Base-by-base conservation (phyloP, 2,113 vertebrate species). In the Thinocorus orbignyianus region DNA sequence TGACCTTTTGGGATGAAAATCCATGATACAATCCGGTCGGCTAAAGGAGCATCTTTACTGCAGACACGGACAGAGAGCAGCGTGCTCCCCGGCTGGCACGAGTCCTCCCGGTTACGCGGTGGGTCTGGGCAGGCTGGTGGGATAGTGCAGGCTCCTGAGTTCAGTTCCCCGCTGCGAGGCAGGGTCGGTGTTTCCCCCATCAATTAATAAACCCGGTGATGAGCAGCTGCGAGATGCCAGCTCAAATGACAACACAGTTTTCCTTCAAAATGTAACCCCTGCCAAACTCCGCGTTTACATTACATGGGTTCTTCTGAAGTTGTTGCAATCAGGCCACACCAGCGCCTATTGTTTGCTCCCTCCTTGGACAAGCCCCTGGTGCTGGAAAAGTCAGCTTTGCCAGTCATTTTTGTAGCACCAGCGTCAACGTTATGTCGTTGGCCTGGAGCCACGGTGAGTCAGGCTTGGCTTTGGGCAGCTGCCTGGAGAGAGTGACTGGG, bases 171-270 rank as follows among this genome's bases (percentile, higher is more conserved):
- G 10, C 20, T 58, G 25, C 7, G 12, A 18, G 35, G 65, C 57
- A 65, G 57, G n/a, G 41, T 7, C 19, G 49, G 61, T 24, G 1
- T 88, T 84, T 87, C 60, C 54, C 41, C 93, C 25, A 3, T 57
- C 37, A 11, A 11, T 81, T 71, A 86, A 78, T 41, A 28, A 77
- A 66, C 49, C 17, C 25, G 6, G 48, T 7, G 72, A 55, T 84
- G 77, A 86, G 54, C 39, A 31, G 88, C 64, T 54, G 74, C 31
- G 17, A 23, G 48, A 13, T 12, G 60, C 76, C 72, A 90, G 74
- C 71, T 15, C 9, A 92, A 91, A 73, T 95, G 91, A 92, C 93
- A 51, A 73, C 65, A 94, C 94, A 86, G 17, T 78, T 95, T 96
- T 44, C 22, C 58, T 80, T 81, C 54, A 13, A 22, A 79, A 37